Conservation (phyloP, 1,140 invertebrate genomes). For the Zaprionus ghesquierei region DNA sequence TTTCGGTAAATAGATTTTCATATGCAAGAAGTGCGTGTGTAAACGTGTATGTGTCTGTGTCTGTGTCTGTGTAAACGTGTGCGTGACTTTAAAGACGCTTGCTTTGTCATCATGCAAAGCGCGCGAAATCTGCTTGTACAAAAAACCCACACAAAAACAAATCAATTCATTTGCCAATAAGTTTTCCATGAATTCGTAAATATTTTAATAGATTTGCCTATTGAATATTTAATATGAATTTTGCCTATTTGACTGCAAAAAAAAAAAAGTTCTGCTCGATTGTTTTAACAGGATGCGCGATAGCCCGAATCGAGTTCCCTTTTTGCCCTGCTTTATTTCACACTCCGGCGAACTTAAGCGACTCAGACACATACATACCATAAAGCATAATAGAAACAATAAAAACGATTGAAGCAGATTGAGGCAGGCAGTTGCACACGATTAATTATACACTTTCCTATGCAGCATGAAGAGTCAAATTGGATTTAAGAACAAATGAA, state of each 20-base stretch:
- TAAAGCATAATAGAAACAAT: conserved; percentile 5
- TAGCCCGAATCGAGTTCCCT: not conserved
- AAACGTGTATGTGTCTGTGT: not conserved
- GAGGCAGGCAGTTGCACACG: not conserved
- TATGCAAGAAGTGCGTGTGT: not conserved
- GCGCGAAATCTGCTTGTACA: not conserved
- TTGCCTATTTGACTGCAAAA: not conserved
- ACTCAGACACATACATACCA: conserved; percentile 6
- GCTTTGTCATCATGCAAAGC: not conserved
- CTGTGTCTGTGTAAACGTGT: not conserved
- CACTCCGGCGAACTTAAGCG: conserved; percentile 47
- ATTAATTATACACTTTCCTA: conserved; percentile 27
- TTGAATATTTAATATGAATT: conserved; percentile 41
- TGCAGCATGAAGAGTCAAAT: not conserved
- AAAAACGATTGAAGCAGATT: not conserved
- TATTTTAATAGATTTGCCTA: conserved; percentile 31
- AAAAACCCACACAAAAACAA: conserved; percentile 34
- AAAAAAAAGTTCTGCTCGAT: too few relatives aligned
- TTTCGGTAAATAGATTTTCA: conserved; percentile 7
- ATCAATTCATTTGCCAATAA: conserved; percentile 54
- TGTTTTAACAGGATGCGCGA: not conserved
- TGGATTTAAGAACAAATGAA: not conserved
- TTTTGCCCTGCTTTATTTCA: conserved; percentile 31
- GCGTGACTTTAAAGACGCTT: not conserved
- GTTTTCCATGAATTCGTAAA: conserved; percentile 41